These are phyloP conservation scores for Neomorphus geoffroyi DNA, from an alignment of 2,797 vertebrate genomes.

Conservation along the genomic window DNA sequence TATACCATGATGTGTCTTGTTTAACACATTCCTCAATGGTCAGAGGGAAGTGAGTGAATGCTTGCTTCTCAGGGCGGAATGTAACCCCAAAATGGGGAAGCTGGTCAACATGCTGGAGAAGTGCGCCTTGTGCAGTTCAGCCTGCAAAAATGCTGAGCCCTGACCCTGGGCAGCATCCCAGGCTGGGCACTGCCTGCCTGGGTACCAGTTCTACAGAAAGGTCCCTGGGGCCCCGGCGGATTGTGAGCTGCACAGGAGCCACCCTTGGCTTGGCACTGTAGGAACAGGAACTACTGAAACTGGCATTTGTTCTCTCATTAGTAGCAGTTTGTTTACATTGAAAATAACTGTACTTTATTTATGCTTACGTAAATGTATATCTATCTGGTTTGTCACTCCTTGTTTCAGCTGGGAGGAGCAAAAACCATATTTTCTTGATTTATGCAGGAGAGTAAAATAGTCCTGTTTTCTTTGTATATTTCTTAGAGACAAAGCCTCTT, in stretches of 20 bases:
- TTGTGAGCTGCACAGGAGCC: neutral
- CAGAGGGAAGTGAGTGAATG: rapidly evolving
- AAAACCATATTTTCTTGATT: neutral
- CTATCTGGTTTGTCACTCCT: neutral
- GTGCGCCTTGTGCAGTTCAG: neutral
- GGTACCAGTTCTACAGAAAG: neutral
- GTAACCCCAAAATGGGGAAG: neutral
- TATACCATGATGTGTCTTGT: rapidly evolving
- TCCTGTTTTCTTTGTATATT: neutral
- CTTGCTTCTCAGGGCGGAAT: neutral
- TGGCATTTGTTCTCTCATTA: neutral
- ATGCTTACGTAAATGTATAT: neutral
- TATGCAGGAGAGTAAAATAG: neutral
- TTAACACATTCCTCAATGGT: neutral
- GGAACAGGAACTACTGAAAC: neutral
- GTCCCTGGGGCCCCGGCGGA: too few species aligned
- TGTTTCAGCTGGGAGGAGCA: neutral
- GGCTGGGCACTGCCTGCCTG: neutral
- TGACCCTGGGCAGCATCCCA: rapidly evolving
- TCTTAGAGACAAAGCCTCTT: neutral
- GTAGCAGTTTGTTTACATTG: neutral
- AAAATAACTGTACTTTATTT: neutral
- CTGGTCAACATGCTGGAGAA: neutral
- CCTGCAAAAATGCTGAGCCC: neutral
- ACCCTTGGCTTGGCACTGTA: neutral